Evolutionary conservation across 2,113 vertebrate species (phyloP).

Genomic region (Strix aluco): DNA sequence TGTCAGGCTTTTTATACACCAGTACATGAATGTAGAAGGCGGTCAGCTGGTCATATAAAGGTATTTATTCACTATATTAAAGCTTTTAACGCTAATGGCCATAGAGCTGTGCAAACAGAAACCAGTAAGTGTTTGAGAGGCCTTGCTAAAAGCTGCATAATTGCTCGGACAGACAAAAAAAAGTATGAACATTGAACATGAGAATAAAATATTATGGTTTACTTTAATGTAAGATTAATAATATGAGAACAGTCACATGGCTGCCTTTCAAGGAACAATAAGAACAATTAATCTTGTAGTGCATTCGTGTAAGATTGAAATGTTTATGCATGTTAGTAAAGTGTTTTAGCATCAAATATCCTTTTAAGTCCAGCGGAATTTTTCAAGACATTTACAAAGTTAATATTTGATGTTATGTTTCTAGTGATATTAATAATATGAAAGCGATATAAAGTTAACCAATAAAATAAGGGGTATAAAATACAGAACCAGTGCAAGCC

Average conservation of each 20-base stretch:
- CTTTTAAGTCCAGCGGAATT: not conserved
- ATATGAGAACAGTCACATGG: not conserved
- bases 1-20: not conserved
- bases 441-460: not conserved
- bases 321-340: constrained; percentile 10
- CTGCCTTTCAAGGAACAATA: constrained; percentile 9
- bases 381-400: not conserved
- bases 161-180: not conserved
- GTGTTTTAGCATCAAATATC: constrained; percentile 1
- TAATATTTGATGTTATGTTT: not conserved
- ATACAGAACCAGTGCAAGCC: not conserved
- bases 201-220: constrained; percentile 13
- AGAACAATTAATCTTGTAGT: not conserved
- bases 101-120: constrained; percentile 34
- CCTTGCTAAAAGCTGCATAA: not conserved
- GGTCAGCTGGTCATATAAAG: not conserved
- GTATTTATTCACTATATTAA: not conserved
- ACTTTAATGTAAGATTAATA: not conserved
- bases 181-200: not conserved
- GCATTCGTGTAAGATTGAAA: constrained; percentile 29
- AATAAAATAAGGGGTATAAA: not conserved
- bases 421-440: not conserved
- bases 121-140: not conserved
- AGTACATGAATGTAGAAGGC: not conserved
- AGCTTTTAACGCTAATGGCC: not conserved